A percentile compares a stretch with the other conserved stretches of the same genome.
Evolutionary conservation across 2,888 invertebrate species (phyloP).

Genomic region (Eustalomyia histrio): DNA sequence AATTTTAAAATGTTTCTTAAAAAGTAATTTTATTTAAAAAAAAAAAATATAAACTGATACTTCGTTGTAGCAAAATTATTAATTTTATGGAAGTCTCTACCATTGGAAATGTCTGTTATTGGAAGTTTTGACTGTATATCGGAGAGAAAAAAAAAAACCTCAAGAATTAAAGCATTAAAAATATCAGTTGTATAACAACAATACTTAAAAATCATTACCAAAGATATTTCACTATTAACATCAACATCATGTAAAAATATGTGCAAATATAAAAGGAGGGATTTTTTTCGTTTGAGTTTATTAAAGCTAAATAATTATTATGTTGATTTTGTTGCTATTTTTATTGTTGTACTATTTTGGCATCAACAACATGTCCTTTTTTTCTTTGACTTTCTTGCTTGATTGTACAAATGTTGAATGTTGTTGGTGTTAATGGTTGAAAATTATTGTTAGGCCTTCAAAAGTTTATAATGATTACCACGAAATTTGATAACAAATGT

Average conservation of each 20-base stretch:
- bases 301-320: constrained; percentile 52
- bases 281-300: neutral
- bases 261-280: constrained; percentile 16
- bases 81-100: too few relatives aligned
- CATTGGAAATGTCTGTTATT: too few relatives aligned
- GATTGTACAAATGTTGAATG: constrained; percentile 29
- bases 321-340: constrained; percentile 38
- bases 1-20: too few relatives aligned
- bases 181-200: constrained; percentile 59
- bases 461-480: constrained; percentile 68
- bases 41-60: too few relatives aligned
- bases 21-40: too few relatives aligned
- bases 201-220: constrained; percentile 66
- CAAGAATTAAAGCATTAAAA: constrained; percentile 56
- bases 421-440: constrained; percentile 61
- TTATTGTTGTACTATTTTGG: constrained; percentile 22
- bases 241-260: constrained; percentile 22
- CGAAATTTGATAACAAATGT: constrained; percentile 68
- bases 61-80: too few relatives aligned
- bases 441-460: constrained; percentile 65
- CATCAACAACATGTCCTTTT: constrained; percentile 58
- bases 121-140: too few relatives aligned
- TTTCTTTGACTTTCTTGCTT: constrained; percentile 51
- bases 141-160: constrained; percentile 8
- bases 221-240: constrained; percentile 65